phyloP scores from a whole-genome alignment of 1,140 invertebrate species.

The Drosophila orosa region DNA sequence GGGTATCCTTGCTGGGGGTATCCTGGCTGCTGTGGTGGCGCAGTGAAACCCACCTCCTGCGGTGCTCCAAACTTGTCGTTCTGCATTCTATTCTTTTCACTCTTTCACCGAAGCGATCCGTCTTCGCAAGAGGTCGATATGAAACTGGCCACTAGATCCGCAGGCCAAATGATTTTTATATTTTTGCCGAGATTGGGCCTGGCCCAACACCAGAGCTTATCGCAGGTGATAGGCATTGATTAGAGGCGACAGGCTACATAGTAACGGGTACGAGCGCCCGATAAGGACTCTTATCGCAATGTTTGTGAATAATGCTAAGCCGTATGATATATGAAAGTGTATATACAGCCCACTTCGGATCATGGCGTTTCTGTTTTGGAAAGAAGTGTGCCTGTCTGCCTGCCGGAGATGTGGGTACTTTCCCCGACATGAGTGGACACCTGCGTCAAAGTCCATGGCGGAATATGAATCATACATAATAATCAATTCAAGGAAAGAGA shows the following conservation, averaged over 20 bases:
- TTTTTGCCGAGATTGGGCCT: constrained; percentile 3
- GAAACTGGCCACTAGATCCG: constrained; percentile 15
- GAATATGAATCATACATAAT: constrained; percentile 1
- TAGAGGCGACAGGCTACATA: not conserved
- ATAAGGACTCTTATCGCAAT: constrained; percentile 29
- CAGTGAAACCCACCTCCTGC: constrained; percentile 4
- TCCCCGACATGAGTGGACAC: constrained; percentile 13
- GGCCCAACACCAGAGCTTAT: constrained; percentile 17
- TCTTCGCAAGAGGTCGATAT: constrained; percentile 9
- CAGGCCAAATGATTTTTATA: constrained; percentile 22
- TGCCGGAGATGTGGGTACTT: not conserved
- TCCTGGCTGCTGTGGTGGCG: constrained; percentile 15
- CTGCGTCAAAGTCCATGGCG: not conserved
- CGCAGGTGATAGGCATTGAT: constrained; percentile 9
- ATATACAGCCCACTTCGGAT: not conserved
- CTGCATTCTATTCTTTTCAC: constrained; percentile 11
- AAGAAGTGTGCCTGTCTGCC: not conserved
- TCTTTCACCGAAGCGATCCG: constrained; percentile 1
- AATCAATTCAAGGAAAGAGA: not conserved
- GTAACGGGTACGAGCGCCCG: not conserved
- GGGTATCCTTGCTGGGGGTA: constrained; percentile 46
- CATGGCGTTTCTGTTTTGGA: not conserved
- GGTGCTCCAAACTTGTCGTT: constrained; percentile 31
- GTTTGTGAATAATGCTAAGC: not conserved
- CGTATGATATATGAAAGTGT: not conserved